Evolutionary conservation across 2,113 vertebrate species (phyloP).

Genomic region (Noctilio leporinus): DNA sequence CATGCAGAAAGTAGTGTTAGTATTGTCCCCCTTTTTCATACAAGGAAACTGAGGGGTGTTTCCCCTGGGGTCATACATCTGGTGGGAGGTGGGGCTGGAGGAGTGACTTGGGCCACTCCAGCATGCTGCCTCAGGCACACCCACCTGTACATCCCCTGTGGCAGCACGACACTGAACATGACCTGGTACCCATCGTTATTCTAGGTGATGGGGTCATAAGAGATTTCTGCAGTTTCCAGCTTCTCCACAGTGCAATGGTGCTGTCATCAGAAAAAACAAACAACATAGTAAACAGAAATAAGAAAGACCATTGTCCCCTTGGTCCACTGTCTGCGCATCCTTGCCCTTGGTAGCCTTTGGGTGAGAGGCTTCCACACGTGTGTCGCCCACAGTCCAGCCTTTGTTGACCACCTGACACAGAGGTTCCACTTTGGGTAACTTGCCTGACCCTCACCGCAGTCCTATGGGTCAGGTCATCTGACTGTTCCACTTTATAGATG

Average conservation of each 20-base stretch:
- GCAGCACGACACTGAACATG: neutral
- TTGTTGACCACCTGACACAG: neutral
- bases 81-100: neutral
- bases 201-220: neutral
- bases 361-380: neutral
- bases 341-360: neutral
- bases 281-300: neutral
- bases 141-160: neutral
- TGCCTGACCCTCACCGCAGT: neutral
- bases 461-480: neutral
- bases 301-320: neutral
- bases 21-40: neutral
- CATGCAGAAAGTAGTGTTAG: neutral
- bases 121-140: neutral
- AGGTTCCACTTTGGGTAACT: neutral
- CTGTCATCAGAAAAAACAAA: neutral
- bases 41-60: neutral
- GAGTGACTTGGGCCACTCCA: neutral
- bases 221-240: neutral
- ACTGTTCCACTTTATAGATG: neutral
- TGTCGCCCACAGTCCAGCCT: neutral
- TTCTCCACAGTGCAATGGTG: neutral
- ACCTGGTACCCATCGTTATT: neutral
- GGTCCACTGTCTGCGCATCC: neutral
- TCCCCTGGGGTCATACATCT: neutral